Conservation (phyloP, 2,797 vertebrate species). For the Synanceia verrucosa region DNA sequence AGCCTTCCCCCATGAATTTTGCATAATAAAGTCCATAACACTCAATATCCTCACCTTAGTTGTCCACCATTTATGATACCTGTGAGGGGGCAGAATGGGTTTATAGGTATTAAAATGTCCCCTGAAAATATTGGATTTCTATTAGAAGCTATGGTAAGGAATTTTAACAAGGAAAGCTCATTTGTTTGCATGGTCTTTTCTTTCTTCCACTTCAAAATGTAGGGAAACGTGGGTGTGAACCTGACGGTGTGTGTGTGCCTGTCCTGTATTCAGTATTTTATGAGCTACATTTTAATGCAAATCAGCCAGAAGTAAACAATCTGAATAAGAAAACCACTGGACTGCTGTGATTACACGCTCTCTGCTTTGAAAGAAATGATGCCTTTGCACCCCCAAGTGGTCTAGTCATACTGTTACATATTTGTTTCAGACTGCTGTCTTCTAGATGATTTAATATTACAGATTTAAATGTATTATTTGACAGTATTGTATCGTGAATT, state of each 20-base stretch:
- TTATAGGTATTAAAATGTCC: conserved; percentile 74
- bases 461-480: neutral
- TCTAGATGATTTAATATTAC: neutral
- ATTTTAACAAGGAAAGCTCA: conserved; percentile 74
- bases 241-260: neutral
- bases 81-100: conserved; percentile 52
- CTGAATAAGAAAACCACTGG: conserved; percentile 15
- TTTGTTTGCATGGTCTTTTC: conserved; percentile 59
- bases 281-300: conserved; percentile 33
- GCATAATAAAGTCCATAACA: conserved; percentile 64
- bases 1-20: conserved; percentile 51
- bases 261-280: conserved; percentile 12
- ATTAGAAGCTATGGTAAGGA: conserved; percentile 74
- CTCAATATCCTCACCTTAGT: conserved; percentile 63
- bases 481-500: neutral
- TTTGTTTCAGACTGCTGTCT: neutral
- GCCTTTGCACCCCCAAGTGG: conserved; percentile 68
- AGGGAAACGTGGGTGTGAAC: conserved; percentile 25
- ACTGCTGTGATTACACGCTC: neutral
- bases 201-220: conserved; percentile 46
- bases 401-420: conserved; percentile 7
- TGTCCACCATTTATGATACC: conserved; percentile 58
- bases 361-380: conserved; percentile 18
- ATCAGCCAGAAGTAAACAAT: conserved; percentile 28
- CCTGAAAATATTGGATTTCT: conserved; percentile 78